Evolutionary conservation across 2,888 invertebrate species (phyloP).

Genomic region (Agrotis puta): DNA sequence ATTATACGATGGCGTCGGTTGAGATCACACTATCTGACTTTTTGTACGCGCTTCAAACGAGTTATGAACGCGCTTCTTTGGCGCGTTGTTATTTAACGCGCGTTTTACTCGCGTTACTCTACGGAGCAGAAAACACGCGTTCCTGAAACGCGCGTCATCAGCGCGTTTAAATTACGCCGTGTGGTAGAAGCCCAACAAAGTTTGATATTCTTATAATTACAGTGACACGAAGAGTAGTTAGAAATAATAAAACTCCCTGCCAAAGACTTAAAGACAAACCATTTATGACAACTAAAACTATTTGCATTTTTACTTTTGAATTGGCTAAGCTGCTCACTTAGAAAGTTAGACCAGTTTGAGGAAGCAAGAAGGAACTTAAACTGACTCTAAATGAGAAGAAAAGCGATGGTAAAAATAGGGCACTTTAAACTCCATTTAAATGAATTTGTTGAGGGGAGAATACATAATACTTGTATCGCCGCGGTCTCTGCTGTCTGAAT

Average conservation of each 20-base stretch:
- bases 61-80: too few species aligned
- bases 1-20: too few species aligned
- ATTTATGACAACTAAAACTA: constrained; percentile 7
- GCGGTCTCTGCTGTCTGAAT: neutral
- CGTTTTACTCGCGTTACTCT: too few species aligned
- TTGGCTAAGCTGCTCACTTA: neutral
- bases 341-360: neutral
- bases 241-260: neutral
- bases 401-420: too few species aligned
- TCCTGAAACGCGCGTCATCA: too few species aligned
- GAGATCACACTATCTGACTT: too few species aligned
- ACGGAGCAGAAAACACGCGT: too few species aligned
- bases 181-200: neutral
- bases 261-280: neutral
- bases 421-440: neutral
- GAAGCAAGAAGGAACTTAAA: neutral
- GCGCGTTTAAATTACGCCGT: too few species aligned
- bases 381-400: neutral
- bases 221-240: neutral
- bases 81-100: too few species aligned
- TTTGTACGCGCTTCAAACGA: too few species aligned
- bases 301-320: neutral
- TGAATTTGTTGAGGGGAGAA: neutral
- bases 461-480: neutral
- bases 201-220: neutral